Evolutionary conservation across 2,113 vertebrate genomes (phyloP), one percentile per base, ranked within the genome.

Genomic region (Tylochromis polylepis): DNA sequence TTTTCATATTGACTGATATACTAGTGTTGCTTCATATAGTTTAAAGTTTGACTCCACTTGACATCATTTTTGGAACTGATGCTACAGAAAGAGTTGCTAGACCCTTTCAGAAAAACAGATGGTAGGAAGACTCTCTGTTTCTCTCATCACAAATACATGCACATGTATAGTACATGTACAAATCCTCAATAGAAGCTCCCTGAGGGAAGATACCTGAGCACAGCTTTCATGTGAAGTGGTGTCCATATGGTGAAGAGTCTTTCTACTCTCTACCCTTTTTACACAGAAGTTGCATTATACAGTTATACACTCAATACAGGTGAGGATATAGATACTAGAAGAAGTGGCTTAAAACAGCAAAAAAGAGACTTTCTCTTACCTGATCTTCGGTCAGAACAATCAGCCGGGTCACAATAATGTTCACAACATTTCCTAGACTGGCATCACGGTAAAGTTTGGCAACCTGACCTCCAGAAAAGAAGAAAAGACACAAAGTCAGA

Each of bases 381-480:
- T 99, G 98, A 94, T 99, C 98, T 96, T 99, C 98, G 5, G 98
- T 99, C 88, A 99, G 97, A 94, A 99, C 97, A 93, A 99, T 99
- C 95, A 99, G 95, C 60, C 98, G 97, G 82, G 98, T 99, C 95
- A 99, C 98, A 95, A 99, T 98, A 95, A 99, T 99, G 97, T 99
- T 99, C 97, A 99, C 98, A 98, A 99, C 97, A 97, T 99, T 99
- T 99, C 98, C 98, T 96, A 99, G 98, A 96, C 98, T 99, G 98
- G 98, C 97, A 97, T 99, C 98, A 96, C 97, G 98, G 94, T 99
- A 99, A 98, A 99, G 98, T 99, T 99, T 99, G 98, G 98, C 98
- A 99, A 99, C 98, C 98, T 99, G 98, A 99, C 98, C 98, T 99
- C 98, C 98, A 99, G 97, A 99, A 99, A 99, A 99, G 97, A 99